Evolutionary conservation across 2,113 vertebrate genomes (phyloP).

Genomic region (Passer montanus): DNA sequence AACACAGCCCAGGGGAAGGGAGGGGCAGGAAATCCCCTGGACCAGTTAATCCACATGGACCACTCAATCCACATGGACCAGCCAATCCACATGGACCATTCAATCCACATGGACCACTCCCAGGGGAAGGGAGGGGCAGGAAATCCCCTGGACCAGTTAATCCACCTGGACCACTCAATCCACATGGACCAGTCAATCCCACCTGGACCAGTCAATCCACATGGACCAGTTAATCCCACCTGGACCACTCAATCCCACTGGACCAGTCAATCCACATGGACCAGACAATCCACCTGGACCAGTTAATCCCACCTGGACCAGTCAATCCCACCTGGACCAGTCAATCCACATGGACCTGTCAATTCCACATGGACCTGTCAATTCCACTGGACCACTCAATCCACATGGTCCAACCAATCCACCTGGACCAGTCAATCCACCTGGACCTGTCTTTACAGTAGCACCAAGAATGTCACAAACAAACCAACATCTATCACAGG

Average conservation of each 20-base stretch:
- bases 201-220: rapidly evolving
- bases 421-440: neutral
- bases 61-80: neutral
- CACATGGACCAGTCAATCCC: neutral
- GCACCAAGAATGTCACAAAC: neutral
- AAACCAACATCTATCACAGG: neutral
- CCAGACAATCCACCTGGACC: neutral
- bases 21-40: neutral
- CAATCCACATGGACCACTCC: neutral
- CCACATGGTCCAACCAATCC: neutral
- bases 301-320: neutral
- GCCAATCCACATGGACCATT: neutral
- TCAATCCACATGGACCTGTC: neutral
- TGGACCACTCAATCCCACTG: neutral
- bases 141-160: neutral
- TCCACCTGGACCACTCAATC: neutral
- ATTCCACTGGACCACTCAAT: neutral
- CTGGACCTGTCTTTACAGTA: neutral
- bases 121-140: no score
- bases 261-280: neutral
- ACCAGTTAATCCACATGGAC: neutral
- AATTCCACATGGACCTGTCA: neutral
- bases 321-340: neutral
- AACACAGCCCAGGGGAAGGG: neutral
- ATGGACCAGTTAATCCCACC: no score